Percentiles rank a stretch among this genome's conserved stretches.
Conservation (phyloP, 2,888 invertebrate genomes). For the Deilephila elpenor region DNA sequence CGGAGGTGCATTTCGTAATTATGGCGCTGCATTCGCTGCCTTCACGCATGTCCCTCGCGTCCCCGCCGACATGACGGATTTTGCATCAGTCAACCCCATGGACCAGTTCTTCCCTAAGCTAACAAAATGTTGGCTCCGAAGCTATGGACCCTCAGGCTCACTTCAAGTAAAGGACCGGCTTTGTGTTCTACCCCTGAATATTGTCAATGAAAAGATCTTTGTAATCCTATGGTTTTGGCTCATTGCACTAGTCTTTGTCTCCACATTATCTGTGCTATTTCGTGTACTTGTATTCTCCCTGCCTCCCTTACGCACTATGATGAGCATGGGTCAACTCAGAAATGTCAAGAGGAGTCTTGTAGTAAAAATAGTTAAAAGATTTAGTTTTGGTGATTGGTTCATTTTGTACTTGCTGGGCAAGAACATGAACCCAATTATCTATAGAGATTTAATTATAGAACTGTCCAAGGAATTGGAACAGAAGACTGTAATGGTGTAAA, state of each 20-base stretch:
- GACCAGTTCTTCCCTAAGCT: constrained; percentile 88
- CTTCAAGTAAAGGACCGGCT: constrained; percentile 85
- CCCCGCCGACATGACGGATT: constrained; percentile 57
- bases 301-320: constrained; percentile 84
- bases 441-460: constrained; percentile 86
- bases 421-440: constrained; percentile 89
- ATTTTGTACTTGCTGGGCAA: constrained; percentile 89
- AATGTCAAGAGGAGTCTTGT: constrained; percentile 81
- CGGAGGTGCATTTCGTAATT: constrained; percentile 85
- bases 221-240: constrained; percentile 91
- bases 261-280: constrained; percentile 87
- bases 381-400: constrained; percentile 91
- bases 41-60: constrained; percentile 71
- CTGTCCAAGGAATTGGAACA: constrained; percentile 73
- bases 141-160: constrained; percentile 85
- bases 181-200: constrained; percentile 91
- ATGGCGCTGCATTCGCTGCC: constrained; percentile 83
- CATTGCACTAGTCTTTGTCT: constrained; percentile 85
- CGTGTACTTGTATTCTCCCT: constrained; percentile 84
- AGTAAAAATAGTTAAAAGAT: constrained; percentile 77
- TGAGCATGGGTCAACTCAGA: constrained; percentile 86
- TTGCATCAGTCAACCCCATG: constrained; percentile 86
- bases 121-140: constrained; percentile 86
- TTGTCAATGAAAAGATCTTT: constrained; percentile 92
- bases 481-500: constrained; percentile 61